Evolutionary conservation across 1,140 invertebrate species (phyloP).

Genomic region (Ganaspis sp.): DNA sequence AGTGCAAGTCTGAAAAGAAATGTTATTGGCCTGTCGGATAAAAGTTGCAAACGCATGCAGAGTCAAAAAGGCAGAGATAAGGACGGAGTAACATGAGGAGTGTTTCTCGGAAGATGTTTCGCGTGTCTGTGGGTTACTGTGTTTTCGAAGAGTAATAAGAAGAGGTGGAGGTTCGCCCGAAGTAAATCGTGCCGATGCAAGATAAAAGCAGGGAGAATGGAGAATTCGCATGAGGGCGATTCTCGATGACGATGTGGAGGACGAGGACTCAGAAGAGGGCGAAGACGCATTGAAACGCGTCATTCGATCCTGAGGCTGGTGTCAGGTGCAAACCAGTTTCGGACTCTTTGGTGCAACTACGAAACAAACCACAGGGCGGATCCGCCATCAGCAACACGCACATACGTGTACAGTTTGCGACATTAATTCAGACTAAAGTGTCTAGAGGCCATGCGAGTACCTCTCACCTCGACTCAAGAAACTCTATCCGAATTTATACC

Average conservation of each 20-base stretch:
- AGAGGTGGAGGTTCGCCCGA: constrained; percentile 39
- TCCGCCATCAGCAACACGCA: constrained; percentile 66
- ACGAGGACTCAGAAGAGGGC: constrained; percentile 49
- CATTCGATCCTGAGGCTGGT: constrained; percentile 72
- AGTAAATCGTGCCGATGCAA: constrained; percentile 46
- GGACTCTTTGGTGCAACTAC: constrained; percentile 47
- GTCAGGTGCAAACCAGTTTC: constrained; percentile 76
- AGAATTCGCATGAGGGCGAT: constrained; percentile 44
- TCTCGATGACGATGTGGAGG: constrained; percentile 39
- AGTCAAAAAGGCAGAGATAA: neutral
- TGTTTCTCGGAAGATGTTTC: constrained; percentile 51
- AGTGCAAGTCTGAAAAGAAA: constrained; percentile 4
- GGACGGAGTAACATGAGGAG: constrained; percentile 16
- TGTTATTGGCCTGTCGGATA: constrained; percentile 28
- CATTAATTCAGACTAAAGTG: constrained; percentile 29
- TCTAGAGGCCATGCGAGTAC: neutral
- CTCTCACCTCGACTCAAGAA: neutral
- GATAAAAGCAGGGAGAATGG: constrained; percentile 44
- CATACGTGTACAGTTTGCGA: constrained; percentile 42
- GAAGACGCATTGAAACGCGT: constrained; percentile 70
- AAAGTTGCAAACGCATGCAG: neutral
- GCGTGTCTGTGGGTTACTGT: constrained; percentile 50
- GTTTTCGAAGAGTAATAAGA: constrained; percentile 45
- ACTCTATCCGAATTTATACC: constrained; percentile 18
- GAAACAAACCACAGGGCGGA: constrained; percentile 45